Evolutionary conservation across 2,888 invertebrate genomes (phyloP), one percentile per base, ranked within the genome.

Genomic region (Catotricha subobsoleta): DNA sequence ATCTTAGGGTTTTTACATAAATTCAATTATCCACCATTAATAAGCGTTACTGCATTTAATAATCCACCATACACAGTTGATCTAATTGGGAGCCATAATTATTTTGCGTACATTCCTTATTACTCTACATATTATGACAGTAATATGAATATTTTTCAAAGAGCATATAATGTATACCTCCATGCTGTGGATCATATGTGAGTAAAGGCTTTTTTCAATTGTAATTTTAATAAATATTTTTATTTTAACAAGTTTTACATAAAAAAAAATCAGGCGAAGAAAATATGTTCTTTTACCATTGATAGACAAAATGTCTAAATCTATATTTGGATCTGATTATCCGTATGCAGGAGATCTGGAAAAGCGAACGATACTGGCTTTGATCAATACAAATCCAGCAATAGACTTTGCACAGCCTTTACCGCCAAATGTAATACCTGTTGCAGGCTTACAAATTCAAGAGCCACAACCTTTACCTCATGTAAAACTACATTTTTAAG

Each of bases 361-460:
- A 9, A 47, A 48, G 28, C 46, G 44, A 1, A 47, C 52, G 12
- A 44, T 50, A 16, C 7, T 62, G 3, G 46, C 54, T 10, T 47
- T 62, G 10, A 52, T 60, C 0, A 62, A 62, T 44, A 53, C 54
- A 0, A 52, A 60, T 48, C 51, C 56, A 2, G 49, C 52, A 1
- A 43, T 57, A 3, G 56, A 59, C 29, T 55, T 52, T 43, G 48
- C 54, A 2, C 53, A 57, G 27, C 53, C 59, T 25, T 27, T 58
- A n/a, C 57, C 58, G 3, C 57, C 58, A 6, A 57, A 57, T 47
- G 48, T 61, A 0, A 51, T 62, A 12, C 55, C 58, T 48, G 51
- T 62, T 2, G 62, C 55, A 7, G 62, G 62, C 1, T 42, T 61
- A 34, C 62, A 62, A 31, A 55, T 62, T 20, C 21, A 41, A 8